These are phyloP conservation scores for Epirrhoe tristata DNA, from an alignment of 2,888 invertebrate species.

Conservation along the genomic window DNA sequence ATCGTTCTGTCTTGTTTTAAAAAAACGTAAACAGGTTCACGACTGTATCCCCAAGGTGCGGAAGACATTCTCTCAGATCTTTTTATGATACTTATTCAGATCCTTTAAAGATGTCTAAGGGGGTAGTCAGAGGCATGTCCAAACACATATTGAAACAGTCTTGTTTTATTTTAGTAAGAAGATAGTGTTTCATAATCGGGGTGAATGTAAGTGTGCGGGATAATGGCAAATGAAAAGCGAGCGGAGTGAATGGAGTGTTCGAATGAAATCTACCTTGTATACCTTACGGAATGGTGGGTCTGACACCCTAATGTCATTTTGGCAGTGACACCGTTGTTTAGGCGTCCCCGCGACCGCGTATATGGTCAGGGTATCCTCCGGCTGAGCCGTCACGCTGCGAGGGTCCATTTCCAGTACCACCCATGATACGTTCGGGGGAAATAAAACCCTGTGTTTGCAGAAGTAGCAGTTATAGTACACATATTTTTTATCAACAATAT, in stretches of 20 bases:
- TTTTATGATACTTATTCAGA: no score
- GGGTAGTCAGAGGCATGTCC: no score
- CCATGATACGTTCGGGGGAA: conserved; percentile 96
- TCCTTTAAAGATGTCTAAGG: no score
- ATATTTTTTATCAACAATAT: background rate
- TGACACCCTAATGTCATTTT: conserved; percentile 56
- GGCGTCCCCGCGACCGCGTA: conserved; percentile 76
- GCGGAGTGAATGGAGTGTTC: conserved; percentile 37
- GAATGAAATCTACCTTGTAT: conserved; percentile 70
- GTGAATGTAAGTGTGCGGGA: conserved; percentile 35
- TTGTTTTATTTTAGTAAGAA: background rate
- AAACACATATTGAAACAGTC: no score
- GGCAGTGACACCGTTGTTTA: conserved; percentile 68
- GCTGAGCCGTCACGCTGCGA: conserved; percentile 95
- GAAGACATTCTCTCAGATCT: no score
- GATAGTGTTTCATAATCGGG: conserved; percentile 9
- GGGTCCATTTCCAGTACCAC: conserved; percentile 97
- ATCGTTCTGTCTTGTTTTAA: background rate
- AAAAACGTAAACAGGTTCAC: no score
- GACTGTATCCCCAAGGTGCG: no score
- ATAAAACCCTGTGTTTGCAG: conserved; percentile 88
- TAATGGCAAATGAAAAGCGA: conserved; percentile 35
- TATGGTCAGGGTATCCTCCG: conserved; percentile 94
- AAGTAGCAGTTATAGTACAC: conserved; percentile 7
- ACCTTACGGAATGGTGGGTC: conserved; percentile 79